Evolutionary conservation across 1,140 invertebrate genomes (phyloP).

Genomic region (Ceratitis capitata): DNA sequence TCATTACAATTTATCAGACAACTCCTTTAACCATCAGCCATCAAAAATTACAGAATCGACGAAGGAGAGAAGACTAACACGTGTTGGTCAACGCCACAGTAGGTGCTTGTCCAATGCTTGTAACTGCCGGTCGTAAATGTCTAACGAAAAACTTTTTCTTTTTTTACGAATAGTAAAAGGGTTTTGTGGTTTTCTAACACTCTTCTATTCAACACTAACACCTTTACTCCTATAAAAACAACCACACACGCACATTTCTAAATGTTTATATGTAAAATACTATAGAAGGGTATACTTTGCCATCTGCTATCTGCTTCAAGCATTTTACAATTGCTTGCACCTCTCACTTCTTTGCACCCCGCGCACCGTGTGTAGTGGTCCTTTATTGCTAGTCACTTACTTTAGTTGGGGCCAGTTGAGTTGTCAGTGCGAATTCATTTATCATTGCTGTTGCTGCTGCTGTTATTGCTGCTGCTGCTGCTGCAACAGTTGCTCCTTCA

Average conservation of each 20-base stretch:
- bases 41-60: neutral
- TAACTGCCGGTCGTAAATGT: neutral
- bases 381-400: neutral
- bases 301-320: neutral
- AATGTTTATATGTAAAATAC: neutral
- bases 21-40: neutral
- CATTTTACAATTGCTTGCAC: neutral
- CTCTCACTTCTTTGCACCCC: neutral
- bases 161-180: neutral
- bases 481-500: neutral
- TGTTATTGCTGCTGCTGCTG: too few relatives aligned
- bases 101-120: neutral
- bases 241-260: neutral
- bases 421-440: slow-evolving; percentile 8
- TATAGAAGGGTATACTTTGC: neutral
- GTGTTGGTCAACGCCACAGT: neutral
- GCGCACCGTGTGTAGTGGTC: neutral
- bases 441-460: neutral
- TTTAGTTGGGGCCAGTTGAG: neutral
- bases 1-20: neutral
- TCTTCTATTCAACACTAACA: neutral
- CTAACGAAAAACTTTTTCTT: neutral
- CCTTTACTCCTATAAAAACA: neutral
- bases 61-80: neutral
- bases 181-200: too few relatives aligned